These are phyloP conservation scores for Punctoribates punctum DNA, from an alignment of 2,888 invertebrate genomes.

Conservation along the genomic window DNA sequence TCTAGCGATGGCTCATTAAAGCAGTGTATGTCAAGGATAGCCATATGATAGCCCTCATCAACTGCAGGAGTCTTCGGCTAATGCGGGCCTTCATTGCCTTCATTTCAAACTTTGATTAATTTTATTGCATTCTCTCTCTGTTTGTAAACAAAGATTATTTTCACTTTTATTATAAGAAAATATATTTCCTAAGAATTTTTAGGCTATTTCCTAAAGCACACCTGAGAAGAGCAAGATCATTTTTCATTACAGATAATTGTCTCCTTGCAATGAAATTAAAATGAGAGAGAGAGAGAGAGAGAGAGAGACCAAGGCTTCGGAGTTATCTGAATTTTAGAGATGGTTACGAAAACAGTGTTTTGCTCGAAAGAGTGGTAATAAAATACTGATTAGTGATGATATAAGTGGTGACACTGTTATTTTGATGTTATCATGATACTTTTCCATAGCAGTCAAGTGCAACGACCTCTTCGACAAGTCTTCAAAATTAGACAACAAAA, in stretches of 20 bases:
- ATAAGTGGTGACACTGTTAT: background rate
- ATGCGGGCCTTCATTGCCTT: background rate
- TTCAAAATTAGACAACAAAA: background rate
- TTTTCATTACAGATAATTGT: too few species aligned
- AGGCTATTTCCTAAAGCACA: too few species aligned
- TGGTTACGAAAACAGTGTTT: too few species aligned
- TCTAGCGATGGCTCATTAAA: background rate
- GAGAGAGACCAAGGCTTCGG: too few species aligned
- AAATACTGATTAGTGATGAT: too few species aligned
- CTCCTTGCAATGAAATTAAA: too few species aligned
- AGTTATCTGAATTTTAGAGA: too few species aligned
- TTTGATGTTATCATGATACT: background rate
- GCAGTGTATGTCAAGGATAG: slow-evolving; percentile 13
- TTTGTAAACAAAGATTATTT: background rate
- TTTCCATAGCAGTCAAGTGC: background rate
- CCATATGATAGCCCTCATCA: slow-evolving; percentile 12
- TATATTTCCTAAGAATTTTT: too few species aligned
- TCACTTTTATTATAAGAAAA: too few species aligned
- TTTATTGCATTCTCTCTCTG: background rate
- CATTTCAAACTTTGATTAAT: background rate
- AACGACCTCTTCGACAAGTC: slow-evolving; percentile 4
- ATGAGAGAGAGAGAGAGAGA: too few species aligned
- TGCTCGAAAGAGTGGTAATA: too few species aligned
- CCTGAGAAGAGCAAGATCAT: too few species aligned
- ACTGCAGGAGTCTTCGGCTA: background rate